Evolutionary conservation across 2,888 invertebrate genomes (phyloP), one percentile per base, ranked within the genome.

Genomic region (Endomychus coccineus): DNA sequence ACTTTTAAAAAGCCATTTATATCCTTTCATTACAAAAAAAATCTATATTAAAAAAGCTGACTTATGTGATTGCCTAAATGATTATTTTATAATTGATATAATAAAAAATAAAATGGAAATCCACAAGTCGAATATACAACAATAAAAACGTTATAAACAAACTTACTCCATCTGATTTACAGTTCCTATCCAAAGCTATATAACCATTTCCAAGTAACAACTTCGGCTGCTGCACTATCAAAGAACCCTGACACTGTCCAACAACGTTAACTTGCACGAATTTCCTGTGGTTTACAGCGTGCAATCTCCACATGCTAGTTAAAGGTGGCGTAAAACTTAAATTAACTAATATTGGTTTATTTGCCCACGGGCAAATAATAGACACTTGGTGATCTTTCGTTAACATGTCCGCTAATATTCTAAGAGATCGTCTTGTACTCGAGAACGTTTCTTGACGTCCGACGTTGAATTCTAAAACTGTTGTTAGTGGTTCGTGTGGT

Each of bases 251-350:
- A 34, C 58, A 60, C 23, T 74, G 64, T 23, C 84, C 82, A 3
- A 76, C 74, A 3, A 83, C 73, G 21, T 78, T 73, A 15, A 91
- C 77, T 62, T 91, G 87, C 11, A 92, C 62, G 55, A 87, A 91
- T 67, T 94, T 94, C 48, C 85, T 71, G n/a, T 78, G 75, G 50
- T 82, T 77, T 1, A 85, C 83, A 0, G 94, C 91, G 42, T 90
- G 83, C 9, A 95, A 71, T 34, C 85, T 78, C 73, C 88, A 85
- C 1, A 77, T 75, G 0, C 85, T 77, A 49, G 77, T 75, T 61
- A 95, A 77, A 1, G 94, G 92, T 1, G 90, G 83, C 5, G 81
- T 74, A 67, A 94, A 91, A 55, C 83, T 78, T 3, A 92, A 68
- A 2, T 77, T 74, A 27, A 89, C 80, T 44, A 77, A 77, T n/a